Conservation (phyloP, 2,797 vertebrate genomes). For the Taeniopygia guttata region DNA sequence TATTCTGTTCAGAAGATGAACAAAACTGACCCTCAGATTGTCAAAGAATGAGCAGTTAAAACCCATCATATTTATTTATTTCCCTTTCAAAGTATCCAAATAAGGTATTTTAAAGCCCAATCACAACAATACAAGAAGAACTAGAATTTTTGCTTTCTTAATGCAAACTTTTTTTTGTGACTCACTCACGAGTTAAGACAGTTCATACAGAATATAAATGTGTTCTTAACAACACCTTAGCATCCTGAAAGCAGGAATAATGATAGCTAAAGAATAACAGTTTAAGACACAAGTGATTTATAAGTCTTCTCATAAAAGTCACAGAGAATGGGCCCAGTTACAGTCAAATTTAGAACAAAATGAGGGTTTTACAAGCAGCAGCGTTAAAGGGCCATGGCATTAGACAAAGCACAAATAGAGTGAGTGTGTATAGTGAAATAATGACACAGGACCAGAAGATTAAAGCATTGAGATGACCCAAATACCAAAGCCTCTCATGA, state of each 20-base stretch:
- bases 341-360: neutral
- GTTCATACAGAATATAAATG: neutral
- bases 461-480: slow-evolving; percentile 22
- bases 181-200: neutral
- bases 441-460: neutral
- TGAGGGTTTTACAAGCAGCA: neutral
- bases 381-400: neutral
- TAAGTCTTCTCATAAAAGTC: neutral
- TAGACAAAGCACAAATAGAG: neutral
- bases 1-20: neutral
- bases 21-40: neutral
- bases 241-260: neutral
- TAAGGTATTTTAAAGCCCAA: neutral
- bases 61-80: neutral
- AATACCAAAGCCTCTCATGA: slow-evolving; percentile 52
- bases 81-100: neutral
- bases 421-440: neutral
- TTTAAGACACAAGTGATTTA: neutral
- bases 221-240: neutral
- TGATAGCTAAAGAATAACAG: neutral
- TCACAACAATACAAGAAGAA: neutral
- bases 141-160: neutral
- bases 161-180: neutral
- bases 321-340: neutral
- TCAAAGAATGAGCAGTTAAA: neutral